A percentile compares a stretch with the other conserved stretches of the same genome.
These are phyloP conservation scores for Leucophora obtusa DNA, from an alignment of 2,888 invertebrate genomes.

Conservation along the genomic window DNA sequence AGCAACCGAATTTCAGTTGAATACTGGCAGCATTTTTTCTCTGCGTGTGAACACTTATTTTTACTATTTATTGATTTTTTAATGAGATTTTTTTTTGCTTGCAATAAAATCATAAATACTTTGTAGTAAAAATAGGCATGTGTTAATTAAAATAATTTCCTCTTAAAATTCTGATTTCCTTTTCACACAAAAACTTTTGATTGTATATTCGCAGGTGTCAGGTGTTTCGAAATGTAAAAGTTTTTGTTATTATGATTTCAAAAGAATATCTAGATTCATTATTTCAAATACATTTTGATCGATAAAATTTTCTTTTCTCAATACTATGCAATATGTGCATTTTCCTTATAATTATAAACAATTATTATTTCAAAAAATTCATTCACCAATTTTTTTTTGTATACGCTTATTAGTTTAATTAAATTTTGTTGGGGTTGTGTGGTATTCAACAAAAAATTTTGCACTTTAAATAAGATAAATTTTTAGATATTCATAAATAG, in stretches of 20 bases:
- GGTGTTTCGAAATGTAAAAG: conserved; percentile 36
- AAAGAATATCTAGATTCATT: conserved; percentile 29
- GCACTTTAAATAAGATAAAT: conserved; percentile 1
- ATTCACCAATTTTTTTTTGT: conserved; percentile 17
- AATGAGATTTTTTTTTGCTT: neutral
- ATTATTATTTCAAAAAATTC: conserved; percentile 46
- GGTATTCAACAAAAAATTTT: conserved; percentile 7
- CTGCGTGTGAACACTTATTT: too few relatives aligned
- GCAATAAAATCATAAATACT: conserved; percentile 12
- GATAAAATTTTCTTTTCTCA: conserved; percentile 15
- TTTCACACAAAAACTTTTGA: conserved; percentile 12
- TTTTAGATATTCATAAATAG: too few relatives aligned
- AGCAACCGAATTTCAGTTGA: too few relatives aligned
- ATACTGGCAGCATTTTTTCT: too few relatives aligned
- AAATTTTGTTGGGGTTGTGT: conserved; percentile 29
- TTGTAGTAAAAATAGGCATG: conserved; percentile 22
- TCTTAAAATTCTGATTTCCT: conserved; percentile 44
- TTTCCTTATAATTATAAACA: conserved; percentile 46
- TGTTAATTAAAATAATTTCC: conserved; percentile 59
- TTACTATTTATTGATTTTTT: neutral
- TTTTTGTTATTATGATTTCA: conserved; percentile 15
- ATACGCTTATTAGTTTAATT: conserved; percentile 11
- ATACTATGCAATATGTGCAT: conserved; percentile 29
- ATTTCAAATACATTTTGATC: conserved; percentile 25
- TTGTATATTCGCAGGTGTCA: conserved; percentile 39